Evolutionary conservation across 2,888 invertebrate species (phyloP).

Genomic region (Schrankia costaestrigalis): DNA sequence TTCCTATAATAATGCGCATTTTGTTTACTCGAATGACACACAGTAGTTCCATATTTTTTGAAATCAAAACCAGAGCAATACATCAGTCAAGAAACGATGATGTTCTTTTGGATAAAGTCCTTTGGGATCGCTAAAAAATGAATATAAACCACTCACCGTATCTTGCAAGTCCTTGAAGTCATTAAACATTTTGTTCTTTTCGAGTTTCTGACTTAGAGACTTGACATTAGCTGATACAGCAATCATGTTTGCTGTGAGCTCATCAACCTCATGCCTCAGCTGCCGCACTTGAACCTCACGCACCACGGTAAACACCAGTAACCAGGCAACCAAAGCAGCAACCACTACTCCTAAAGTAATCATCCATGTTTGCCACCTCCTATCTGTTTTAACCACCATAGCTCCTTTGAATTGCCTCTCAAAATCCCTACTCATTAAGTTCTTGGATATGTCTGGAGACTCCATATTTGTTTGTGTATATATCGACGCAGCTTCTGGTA

Average conservation of each 20-base stretch:
- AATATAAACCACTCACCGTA: conserved; percentile 68
- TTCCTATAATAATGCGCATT: conserved; percentile 20
- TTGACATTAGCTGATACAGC: conserved; percentile 60
- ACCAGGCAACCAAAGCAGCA: conserved; percentile 50
- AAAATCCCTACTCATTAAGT: conserved; percentile 70
- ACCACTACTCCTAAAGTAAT: conserved; percentile 43
- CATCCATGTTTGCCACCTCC: conserved; percentile 46
- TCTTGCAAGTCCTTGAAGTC: conserved; percentile 64
- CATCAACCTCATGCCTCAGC: conserved; percentile 59
- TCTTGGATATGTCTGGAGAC: conserved; percentile 66
- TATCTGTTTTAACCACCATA: conserved; percentile 44
- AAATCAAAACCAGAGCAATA: no score
- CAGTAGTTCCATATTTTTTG: no score
- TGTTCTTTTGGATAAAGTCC: no score
- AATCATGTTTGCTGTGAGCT: conserved; percentile 63
- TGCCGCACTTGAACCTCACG: conserved; percentile 60
- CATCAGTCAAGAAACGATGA: no score
- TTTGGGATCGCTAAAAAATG: no score
- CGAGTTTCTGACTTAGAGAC: conserved; percentile 58
- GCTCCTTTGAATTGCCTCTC: conserved; percentile 60
- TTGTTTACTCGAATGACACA: no score
- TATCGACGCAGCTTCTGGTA: conserved; percentile 58
- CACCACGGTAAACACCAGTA: conserved; percentile 59
- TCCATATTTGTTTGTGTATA: conserved; percentile 64
- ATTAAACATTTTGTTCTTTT: conserved; percentile 58